Conservation (phyloP, 2,888 invertebrate genomes). For the Leucophenga montana region DNA sequence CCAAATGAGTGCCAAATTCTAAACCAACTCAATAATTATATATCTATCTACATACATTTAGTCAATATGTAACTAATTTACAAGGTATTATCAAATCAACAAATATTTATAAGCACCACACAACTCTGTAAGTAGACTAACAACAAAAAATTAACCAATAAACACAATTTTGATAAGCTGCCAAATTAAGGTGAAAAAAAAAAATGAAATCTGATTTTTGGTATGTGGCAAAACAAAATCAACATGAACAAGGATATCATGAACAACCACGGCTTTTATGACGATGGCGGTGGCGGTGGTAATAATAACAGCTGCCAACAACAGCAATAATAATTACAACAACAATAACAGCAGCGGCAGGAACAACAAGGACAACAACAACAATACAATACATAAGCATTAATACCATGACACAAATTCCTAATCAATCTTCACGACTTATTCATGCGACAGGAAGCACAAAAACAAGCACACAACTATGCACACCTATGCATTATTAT, state of each 20-base stretch:
- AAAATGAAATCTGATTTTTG: neutral
- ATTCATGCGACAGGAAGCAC: slow-evolving; percentile 56
- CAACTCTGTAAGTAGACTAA: no score
- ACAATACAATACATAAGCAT: slow-evolving; percentile 41
- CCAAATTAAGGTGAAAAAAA: slow-evolving; percentile 46
- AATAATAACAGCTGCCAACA: neutral
- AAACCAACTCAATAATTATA: no score
- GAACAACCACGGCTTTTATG: no score
- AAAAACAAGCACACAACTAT: slow-evolving; percentile 28
- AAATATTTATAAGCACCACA: no score
- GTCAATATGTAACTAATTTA: no score
- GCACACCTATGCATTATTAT: neutral
- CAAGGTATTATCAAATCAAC: no score
- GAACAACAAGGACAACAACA: slow-evolving; percentile 33
- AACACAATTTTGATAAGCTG: slow-evolving; percentile 42
- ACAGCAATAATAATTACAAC: neutral
- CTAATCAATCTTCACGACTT: slow-evolving; percentile 63
- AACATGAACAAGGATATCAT: neutral
- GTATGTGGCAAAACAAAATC: neutral
- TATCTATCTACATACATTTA: no score
- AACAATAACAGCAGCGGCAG: slow-evolving; percentile 15
- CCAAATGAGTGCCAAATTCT: no score
- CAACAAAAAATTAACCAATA: neutral
- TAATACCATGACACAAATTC: slow-evolving; percentile 59
- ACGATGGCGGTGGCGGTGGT: neutral